These are phyloP conservation scores for Stenopsyche tienmushanensis DNA, from an alignment of 1,140 invertebrate genomes.

Conservation along the genomic window DNA sequence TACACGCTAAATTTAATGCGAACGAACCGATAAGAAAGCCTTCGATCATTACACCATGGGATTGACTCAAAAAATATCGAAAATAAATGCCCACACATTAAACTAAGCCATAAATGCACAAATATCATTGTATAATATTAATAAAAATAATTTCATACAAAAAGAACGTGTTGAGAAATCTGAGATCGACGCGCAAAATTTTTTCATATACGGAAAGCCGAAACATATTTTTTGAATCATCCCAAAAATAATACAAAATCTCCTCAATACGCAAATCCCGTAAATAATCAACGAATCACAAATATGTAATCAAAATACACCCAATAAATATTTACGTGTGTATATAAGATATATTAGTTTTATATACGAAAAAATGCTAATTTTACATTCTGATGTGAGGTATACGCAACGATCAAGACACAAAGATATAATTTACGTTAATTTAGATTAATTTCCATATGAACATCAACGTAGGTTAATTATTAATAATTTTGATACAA, in stretches of 20 bases:
- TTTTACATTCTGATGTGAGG: conserved; percentile 44
- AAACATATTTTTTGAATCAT: conserved; percentile 13
- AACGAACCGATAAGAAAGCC: too few species aligned
- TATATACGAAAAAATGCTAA: conserved; percentile 31
- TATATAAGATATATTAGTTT: conserved; percentile 12
- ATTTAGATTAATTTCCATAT: conserved; percentile 44
- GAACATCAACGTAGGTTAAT: conserved; percentile 37
- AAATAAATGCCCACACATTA: too few species aligned
- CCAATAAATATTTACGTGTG: conserved; percentile 23
- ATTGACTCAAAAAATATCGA: too few species aligned
- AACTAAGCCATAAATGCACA: too few species aligned
- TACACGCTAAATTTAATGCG: too few species aligned
- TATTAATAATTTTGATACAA: conserved; percentile 29
- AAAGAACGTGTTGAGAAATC: too few species aligned
- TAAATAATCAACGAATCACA: conserved; percentile 19
- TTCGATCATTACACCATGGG: too few species aligned
- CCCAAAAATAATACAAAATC: too few species aligned
- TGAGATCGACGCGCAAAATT: too few species aligned
- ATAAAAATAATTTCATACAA: too few species aligned
- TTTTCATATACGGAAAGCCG: too few species aligned
- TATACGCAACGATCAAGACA: conserved; percentile 54
- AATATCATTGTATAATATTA: too few species aligned
- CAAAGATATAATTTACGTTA: conserved; percentile 48
- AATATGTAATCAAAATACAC: conserved; percentile 29
- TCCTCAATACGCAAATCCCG: conserved; percentile 1